Conservation (phyloP, 2,113 vertebrate genomes). For the Pagrus major region DNA sequence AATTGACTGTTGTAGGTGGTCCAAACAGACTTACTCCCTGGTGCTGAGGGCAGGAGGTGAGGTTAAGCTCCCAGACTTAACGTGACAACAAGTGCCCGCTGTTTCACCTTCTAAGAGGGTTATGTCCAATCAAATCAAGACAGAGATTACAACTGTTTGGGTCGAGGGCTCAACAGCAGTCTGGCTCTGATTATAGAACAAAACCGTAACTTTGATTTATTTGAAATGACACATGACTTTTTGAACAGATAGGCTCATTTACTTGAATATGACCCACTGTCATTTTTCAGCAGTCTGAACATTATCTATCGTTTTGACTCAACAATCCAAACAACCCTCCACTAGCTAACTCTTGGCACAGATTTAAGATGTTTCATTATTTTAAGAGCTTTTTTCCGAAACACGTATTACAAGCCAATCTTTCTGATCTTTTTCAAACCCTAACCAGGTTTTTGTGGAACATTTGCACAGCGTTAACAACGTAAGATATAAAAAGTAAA, state of each 20-base stretch:
- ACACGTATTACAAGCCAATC: too few relatives aligned
- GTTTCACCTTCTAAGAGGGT: conserved; percentile 80
- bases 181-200: background rate
- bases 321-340: background rate
- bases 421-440: too few relatives aligned
- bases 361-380: background rate
- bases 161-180: conserved; percentile 24
- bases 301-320: background rate
- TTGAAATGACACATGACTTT: background rate
- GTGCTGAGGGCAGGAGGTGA: conserved; percentile 28
- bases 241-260: background rate
- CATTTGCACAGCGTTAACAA: too few relatives aligned
- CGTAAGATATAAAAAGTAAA: too few relatives aligned
- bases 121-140: conserved; percentile 78
- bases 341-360: background rate
- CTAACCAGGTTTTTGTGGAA: too few relatives aligned
- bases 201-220: background rate
- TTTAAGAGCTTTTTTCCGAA: too few relatives aligned
- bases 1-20: background rate
- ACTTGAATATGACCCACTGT: background rate
- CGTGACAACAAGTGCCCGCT: conserved; percentile 47
- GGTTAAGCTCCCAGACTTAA: conserved; percentile 54
- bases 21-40: background rate
- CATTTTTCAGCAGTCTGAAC: background rate
- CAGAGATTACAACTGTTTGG: conserved; percentile 68